Evolutionary conservation across 2,797 vertebrate species (phyloP).

Genomic region (Nannoperca obscura): DNA sequence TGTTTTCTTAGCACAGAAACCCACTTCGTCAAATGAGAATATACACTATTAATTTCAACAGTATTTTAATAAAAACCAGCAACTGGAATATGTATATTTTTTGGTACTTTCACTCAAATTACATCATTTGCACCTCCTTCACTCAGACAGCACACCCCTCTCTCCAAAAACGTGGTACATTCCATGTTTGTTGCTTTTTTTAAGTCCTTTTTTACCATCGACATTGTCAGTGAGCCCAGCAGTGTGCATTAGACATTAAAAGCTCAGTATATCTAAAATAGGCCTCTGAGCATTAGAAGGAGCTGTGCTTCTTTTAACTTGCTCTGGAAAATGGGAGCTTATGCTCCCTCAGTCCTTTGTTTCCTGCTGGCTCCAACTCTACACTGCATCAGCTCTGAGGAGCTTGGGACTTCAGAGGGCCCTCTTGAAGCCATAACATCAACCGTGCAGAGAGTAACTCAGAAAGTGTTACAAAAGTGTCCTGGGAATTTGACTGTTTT

Average conservation of each 20-base stretch:
- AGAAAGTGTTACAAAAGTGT: slow-evolving; percentile 76
- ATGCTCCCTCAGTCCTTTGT: slow-evolving; percentile 80
- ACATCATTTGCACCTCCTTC: slow-evolving; percentile 60
- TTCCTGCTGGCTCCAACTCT: slow-evolving; percentile 81
- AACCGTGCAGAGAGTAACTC: slow-evolving; percentile 79
- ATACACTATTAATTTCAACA: slow-evolving; percentile 31
- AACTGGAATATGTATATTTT: slow-evolving; percentile 31
- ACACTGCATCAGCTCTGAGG: slow-evolving; percentile 79
- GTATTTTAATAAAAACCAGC: slow-evolving; percentile 31
- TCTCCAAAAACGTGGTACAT: slow-evolving; percentile 54
- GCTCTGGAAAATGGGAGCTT: slow-evolving; percentile 80
- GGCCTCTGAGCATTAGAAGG: slow-evolving; percentile 83
- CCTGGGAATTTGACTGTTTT: slow-evolving; percentile 83
- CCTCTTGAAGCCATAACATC: slow-evolving; percentile 85
- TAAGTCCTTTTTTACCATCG: slow-evolving; percentile 62
- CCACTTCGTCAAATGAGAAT: slow-evolving; percentile 39
- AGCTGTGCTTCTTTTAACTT: slow-evolving; percentile 81
- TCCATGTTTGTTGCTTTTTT: slow-evolving; percentile 73
- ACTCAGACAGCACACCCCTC: slow-evolving; percentile 41
- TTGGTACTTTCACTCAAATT: slow-evolving; percentile 61
- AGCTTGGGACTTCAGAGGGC: slow-evolving; percentile 82
- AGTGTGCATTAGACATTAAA: slow-evolving; percentile 83
- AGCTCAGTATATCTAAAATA: slow-evolving; percentile 82
- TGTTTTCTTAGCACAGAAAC: slow-evolving; percentile 18
- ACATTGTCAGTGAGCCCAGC: slow-evolving; percentile 74